Percentiles rank a stretch among this genome's conserved stretches.
Conservation (phyloP, 1,140 invertebrate genomes). For the Planococcus citri region DNA sequence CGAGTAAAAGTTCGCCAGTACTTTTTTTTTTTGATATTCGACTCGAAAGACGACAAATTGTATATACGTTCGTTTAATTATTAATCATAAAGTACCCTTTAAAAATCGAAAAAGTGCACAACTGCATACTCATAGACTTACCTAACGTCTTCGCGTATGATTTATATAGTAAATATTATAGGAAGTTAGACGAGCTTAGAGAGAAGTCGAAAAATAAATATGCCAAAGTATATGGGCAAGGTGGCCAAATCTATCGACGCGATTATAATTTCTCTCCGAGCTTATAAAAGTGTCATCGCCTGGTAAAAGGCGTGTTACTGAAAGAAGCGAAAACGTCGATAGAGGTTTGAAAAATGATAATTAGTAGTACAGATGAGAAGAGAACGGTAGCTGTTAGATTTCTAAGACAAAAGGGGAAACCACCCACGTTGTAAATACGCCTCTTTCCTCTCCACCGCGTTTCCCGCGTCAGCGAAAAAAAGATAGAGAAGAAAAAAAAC, state of each 20-base stretch:
- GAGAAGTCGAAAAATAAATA: too few species aligned
- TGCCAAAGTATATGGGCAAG: too few species aligned
- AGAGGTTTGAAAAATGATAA: neutral
- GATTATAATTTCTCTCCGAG: neutral
- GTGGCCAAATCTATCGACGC: neutral
- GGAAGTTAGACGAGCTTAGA: too few species aligned
- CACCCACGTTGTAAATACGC: slow-evolving; percentile 13
- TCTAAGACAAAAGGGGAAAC: neutral
- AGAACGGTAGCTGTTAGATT: neutral
- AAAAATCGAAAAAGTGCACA: too few species aligned
- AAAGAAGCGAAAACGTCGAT: neutral
- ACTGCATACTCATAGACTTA: too few species aligned
- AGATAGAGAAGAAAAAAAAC: neutral
- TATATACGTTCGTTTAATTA: too few species aligned
- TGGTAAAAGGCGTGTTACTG: neutral
- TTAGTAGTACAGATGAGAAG: neutral
- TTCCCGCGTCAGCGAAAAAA: too few species aligned
- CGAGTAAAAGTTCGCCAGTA: too few species aligned
- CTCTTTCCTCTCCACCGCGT: neutral
- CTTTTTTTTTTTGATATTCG: too few species aligned
- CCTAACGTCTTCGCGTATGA: too few species aligned
- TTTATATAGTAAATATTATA: neutral
- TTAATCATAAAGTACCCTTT: too few species aligned
- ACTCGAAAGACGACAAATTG: too few species aligned
- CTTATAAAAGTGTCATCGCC: neutral